These are phyloP conservation scores for Samia ricini DNA, from an alignment of 1,140 invertebrate genomes.

Conservation along the genomic window DNA sequence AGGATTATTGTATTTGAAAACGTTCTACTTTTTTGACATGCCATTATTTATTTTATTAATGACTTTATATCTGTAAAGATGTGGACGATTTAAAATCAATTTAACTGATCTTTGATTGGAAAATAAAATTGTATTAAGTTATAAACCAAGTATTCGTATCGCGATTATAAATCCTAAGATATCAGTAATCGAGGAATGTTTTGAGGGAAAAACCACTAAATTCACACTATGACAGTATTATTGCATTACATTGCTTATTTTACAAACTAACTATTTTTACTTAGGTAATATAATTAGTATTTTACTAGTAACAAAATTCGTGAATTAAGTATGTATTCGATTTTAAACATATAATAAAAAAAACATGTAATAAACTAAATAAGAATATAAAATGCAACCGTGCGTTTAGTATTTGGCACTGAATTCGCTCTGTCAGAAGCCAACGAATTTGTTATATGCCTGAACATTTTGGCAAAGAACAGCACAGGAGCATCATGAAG, in stretches of 20 bases:
- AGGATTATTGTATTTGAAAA: not conserved
- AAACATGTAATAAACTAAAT: too few species aligned
- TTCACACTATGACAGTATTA: too few species aligned
- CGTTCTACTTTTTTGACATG: not conserved
- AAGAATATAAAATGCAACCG: not conserved
- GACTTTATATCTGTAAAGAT: not conserved
- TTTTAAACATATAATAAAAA: too few species aligned
- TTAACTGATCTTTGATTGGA: not conserved
- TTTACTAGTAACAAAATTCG: too few species aligned
- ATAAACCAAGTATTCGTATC: too few species aligned
- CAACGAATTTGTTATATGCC: not conserved
- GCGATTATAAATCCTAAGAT: too few species aligned
- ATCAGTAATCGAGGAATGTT: too few species aligned
- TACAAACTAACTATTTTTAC: too few species aligned
- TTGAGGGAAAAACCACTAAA: too few species aligned
- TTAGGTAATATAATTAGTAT: too few species aligned
- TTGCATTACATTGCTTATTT: too few species aligned
- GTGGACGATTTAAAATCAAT: not conserved
- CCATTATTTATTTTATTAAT: not conserved
- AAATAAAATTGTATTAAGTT: not conserved
- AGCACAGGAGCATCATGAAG: not conserved
- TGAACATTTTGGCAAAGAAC: conserved; percentile 1
- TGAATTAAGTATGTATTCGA: too few species aligned
- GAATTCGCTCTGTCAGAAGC: not conserved
- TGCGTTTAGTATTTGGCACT: not conserved